A percentile compares a stretch with the other conserved stretches of the same genome.
Conservation (phyloP, 2,888 invertebrate species). For the Drosophila stalkeri region DNA sequence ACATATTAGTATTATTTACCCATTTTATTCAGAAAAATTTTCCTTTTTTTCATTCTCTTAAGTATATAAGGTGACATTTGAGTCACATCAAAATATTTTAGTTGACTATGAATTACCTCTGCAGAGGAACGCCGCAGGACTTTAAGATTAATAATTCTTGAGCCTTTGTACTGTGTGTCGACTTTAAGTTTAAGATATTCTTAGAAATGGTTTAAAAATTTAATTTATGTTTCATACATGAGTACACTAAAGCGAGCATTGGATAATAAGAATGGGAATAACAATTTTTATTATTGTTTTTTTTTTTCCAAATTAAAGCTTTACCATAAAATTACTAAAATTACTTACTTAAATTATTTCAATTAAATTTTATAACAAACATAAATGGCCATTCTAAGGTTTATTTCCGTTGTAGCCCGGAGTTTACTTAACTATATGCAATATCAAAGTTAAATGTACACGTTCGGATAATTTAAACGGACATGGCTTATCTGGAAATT, state of each 20-base stretch:
- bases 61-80: background rate
- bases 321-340: background rate
- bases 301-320: background rate
- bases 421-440: background rate
- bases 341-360: background rate
- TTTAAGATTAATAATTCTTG: background rate
- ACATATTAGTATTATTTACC: too few relatives aligned
- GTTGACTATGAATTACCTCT: background rate
- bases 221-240: background rate
- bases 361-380: background rate
- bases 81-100: background rate
- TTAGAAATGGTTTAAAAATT: background rate
- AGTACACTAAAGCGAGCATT: background rate
- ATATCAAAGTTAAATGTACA: constrained; percentile 2
- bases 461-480: background rate
- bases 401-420: background rate
- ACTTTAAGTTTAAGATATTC: background rate
- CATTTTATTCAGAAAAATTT: too few relatives aligned
- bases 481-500: background rate
- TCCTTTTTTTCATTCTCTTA: too few relatives aligned
- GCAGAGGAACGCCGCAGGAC: background rate
- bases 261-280: too few relatives aligned
- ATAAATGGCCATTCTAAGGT: background rate
- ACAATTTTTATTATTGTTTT: background rate
- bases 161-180: background rate